Conservation (phyloP, 1,140 invertebrate species). For the Procambarus virginalis region DNA sequence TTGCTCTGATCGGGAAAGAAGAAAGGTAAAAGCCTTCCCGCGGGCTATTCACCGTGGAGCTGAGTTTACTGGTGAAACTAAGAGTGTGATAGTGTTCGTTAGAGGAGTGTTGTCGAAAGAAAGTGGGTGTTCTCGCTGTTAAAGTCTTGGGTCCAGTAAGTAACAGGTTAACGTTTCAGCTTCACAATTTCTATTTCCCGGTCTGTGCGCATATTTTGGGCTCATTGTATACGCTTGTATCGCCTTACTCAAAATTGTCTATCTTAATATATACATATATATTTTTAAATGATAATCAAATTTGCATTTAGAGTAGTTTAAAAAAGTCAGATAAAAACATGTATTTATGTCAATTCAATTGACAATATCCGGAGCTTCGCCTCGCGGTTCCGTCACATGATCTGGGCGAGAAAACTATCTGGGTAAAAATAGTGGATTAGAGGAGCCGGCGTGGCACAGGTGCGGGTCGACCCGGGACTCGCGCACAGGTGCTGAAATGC, state of each 20-base stretch:
- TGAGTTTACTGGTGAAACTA: slow-evolving; percentile 1
- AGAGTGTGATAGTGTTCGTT: slow-evolving; percentile 6
- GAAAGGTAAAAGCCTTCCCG: slow-evolving; percentile 48
- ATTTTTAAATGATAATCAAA: not conserved
- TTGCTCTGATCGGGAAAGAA: slow-evolving; percentile 40
- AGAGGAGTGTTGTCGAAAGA: not conserved
- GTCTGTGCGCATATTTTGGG: not conserved
- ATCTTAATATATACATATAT: not conserved
- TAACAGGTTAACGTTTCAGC: not conserved
- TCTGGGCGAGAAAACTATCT: no score
- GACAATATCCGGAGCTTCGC: no score
- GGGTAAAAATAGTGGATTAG: no score
- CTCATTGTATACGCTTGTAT: not conserved
- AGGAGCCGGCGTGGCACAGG: no score
- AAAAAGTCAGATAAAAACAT: no score
- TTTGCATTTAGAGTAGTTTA: no score
- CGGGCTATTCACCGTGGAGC: slow-evolving; percentile 8
- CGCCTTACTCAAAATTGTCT: not conserved
- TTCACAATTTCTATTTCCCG: not conserved
- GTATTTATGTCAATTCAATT: no score
- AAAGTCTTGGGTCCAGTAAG: slow-evolving; percentile 24
- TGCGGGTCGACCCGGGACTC: no score
- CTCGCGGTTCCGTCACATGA: no score
- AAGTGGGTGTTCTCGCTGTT: not conserved
- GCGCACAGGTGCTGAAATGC: no score